Evolutionary conservation across 2,113 vertebrate species (phyloP), one percentile per base, ranked within the genome.

Genomic region (Phrynosoma blainvillii): DNA sequence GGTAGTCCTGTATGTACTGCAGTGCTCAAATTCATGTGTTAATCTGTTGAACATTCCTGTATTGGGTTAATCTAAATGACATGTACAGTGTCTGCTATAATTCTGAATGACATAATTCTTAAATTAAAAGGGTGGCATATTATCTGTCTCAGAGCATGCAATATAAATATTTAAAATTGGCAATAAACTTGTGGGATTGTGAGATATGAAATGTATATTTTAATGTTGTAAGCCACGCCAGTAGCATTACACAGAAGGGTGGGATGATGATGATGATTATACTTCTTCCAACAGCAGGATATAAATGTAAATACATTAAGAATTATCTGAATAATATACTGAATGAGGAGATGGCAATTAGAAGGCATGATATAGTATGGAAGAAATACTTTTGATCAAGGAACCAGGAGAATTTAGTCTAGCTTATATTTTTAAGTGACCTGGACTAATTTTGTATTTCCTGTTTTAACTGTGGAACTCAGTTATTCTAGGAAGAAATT

Each of bases 131-230:
- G 59, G 8, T 84, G 25, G 40, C 54, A 84, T 59, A 73, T 79
- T 90, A 71, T 84, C 13, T 87, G 4, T 84, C 62, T 81, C 30
- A 84, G 89, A 91, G 71, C 73, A 82, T 66, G 82, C 18, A 40
- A 66, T 83, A 66, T 70, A 52, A 70, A 5, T 80, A 75, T 42
- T 52, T 88, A 87, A 47, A 82, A 54, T n/a, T 30, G 59, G 32
- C 21, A n/a, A 86, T 90, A 87, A 73, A 84, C 36, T 36, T 36
- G 36, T 36, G 36, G 36, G 36, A 36, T 36, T 36, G 36, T 36
- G 36, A 36, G 36, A 36, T 36, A 36, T 36, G 36, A 36, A 36
- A 36, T 36, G 36, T 36, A 36, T 36, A 36, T 36, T 36, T 36
- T 36, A 36, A 36, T 36, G 36, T 36, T 36, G 36, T 36, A 36